Evolutionary conservation across 2,113 vertebrate species (phyloP).

Genomic region (Empidonax alnorum): DNA sequence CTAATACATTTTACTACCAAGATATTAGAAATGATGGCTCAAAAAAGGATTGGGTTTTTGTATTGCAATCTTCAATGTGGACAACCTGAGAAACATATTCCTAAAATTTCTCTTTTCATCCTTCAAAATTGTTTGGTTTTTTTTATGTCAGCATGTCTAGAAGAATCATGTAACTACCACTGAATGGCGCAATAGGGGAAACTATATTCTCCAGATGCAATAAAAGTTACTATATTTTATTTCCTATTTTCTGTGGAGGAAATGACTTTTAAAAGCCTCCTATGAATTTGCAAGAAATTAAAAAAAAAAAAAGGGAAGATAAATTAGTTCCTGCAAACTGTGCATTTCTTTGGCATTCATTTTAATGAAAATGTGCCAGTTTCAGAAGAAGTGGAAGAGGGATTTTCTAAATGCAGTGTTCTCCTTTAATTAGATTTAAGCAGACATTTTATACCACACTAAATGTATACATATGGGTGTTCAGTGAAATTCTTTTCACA

Average conservation of each 20-base stretch:
- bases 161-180: constrained; percentile 28
- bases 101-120: not conserved
- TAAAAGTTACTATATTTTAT: constrained; percentile 51
- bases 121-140: not conserved
- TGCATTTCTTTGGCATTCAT: not conserved
- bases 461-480: not conserved
- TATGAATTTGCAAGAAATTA: not conserved
- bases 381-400: not conserved
- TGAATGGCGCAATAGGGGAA: not conserved
- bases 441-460: not conserved
- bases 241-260: constrained; percentile 34
- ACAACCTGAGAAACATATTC: not conserved
- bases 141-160: constrained; percentile 21
- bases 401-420: not conserved
- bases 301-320: not conserved
- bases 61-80: not conserved
- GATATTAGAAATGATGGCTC: not conserved
- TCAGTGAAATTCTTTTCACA: not conserved
- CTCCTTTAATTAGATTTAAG: constrained; percentile 26
- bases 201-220: constrained; percentile 29
- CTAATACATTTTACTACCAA: not conserved
- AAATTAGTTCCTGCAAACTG: constrained; percentile 6
- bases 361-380: not conserved
- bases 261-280: constrained; percentile 24
- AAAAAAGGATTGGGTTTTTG: not conserved